Evolutionary conservation across 64 coral and sea anemone genomes (phyloP).

Genomic region (Stichodactyla mertensii): DNA sequence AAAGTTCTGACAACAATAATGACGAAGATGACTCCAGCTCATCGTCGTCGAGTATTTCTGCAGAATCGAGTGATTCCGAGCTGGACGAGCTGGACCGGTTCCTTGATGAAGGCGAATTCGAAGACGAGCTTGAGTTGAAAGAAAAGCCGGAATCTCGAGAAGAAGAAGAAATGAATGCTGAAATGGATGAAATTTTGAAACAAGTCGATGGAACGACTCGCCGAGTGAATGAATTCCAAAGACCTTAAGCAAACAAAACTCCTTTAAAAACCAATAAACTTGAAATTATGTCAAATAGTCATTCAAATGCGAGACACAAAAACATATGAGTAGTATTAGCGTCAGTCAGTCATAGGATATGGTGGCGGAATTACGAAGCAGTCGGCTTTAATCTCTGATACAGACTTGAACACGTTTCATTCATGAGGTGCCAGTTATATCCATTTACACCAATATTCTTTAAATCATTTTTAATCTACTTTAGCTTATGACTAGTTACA

Average conservation of each 20-base stretch:
- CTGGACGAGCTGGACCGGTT: neutral
- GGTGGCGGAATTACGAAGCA: no score
- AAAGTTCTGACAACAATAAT: neutral
- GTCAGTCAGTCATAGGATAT: no score
- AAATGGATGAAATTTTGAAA: neutral
- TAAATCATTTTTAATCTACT: no score
- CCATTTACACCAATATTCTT: no score
- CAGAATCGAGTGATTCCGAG: conserved; percentile 4
- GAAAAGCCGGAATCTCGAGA: neutral
- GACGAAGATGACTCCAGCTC: neutral
- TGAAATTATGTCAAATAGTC: no score
- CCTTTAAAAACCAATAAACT: neutral
- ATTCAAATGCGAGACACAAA: no score
- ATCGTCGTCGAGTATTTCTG: neutral
- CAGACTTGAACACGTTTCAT: no score
- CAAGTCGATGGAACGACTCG: neutral
- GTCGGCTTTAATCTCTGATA: no score
- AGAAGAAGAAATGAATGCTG: neutral
- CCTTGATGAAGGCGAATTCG: neutral
- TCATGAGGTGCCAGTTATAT: no score
- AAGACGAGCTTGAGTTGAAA: neutral
- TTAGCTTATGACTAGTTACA: no score
- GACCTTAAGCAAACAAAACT: neutral
- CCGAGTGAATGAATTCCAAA: neutral
- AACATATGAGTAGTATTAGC: no score